phyloP scores from a whole-genome alignment of 2,888 invertebrate genomes.

The Anarsia innoxiella region DNA sequence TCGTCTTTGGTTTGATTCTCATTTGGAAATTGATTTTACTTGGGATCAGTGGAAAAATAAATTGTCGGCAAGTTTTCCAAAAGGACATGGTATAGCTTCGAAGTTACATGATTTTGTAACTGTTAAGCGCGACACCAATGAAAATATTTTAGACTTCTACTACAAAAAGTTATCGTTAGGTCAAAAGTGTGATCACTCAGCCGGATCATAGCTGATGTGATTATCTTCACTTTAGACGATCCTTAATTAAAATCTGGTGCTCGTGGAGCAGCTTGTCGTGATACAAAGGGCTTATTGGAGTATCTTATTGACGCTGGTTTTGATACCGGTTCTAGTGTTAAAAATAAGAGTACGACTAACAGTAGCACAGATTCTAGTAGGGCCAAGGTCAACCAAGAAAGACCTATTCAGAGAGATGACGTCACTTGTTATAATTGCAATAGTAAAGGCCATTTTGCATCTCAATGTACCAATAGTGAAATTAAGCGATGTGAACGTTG shows the following conservation, averaged over 20 bases:
- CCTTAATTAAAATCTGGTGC: background rate
- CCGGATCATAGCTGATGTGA: background rate
- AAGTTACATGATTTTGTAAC: slow-evolving; percentile 1
- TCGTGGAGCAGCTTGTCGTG: background rate
- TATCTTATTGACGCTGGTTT: background rate
- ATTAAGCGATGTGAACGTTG: background rate
- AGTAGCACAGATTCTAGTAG: no score
- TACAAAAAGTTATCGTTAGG: background rate
- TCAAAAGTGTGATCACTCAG: background rate
- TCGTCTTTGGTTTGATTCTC: background rate
- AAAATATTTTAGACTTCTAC: background rate
- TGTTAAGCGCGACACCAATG: background rate
- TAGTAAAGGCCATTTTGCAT: background rate
- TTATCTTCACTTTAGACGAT: background rate
- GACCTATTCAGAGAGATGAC: background rate
- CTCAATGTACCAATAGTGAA: background rate
- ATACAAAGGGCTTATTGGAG: background rate
- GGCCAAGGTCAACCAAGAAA: background rate
- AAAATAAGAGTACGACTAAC: background rate
- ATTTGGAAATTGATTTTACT: background rate
- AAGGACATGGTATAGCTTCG: background rate
- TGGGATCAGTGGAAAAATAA: slow-evolving; percentile 1
- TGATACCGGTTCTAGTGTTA: background rate
- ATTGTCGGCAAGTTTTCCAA: background rate
- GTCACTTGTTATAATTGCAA: background rate